A percentile compares a stretch with the other conserved stretches of the same genome.
Conservation (phyloP, 2,888 invertebrate species). For the Embidobia sp. region DNA sequence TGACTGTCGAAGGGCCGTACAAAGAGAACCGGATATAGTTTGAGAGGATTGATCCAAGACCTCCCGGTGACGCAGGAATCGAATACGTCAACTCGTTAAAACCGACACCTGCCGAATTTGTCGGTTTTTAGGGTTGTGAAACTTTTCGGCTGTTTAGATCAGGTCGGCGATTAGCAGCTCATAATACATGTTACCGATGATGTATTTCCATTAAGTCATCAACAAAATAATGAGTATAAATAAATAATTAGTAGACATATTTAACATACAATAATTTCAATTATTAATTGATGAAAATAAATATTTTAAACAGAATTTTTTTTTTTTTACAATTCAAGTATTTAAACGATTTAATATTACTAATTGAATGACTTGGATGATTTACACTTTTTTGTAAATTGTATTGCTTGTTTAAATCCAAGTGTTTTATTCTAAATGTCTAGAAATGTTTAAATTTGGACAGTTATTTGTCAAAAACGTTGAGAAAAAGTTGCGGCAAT, state of each 20-base stretch:
- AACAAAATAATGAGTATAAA: too few relatives aligned
- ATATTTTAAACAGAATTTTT: too few relatives aligned
- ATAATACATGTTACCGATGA: slow-evolving; percentile 18
- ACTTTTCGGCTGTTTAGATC: slow-evolving; percentile 26
- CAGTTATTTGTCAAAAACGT: not conserved
- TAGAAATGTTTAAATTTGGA: too few relatives aligned
- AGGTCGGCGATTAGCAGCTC: slow-evolving; percentile 42
- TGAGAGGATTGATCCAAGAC: slow-evolving; percentile 62
- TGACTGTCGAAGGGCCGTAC: slow-evolving; percentile 42
- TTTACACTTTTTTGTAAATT: too few relatives aligned
- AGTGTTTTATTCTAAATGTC: not conserved
- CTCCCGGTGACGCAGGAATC: slow-evolving; percentile 59
- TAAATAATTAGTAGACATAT: too few relatives aligned
- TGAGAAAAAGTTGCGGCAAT: too few relatives aligned
- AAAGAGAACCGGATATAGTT: slow-evolving; percentile 58
- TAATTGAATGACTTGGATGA: too few relatives aligned
- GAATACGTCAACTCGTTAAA: slow-evolving; percentile 60
- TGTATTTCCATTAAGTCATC: too few relatives aligned
- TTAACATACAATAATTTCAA: too few relatives aligned
- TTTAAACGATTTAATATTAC: too few relatives aligned
- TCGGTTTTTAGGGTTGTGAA: slow-evolving; percentile 18
- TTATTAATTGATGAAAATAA: too few relatives aligned
- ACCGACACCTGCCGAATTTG: slow-evolving; percentile 62
- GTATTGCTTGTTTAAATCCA: not conserved
- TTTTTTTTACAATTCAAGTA: too few relatives aligned